Conservation (phyloP, 2,113 vertebrate genomes). For the Eidolon helvum region DNA sequence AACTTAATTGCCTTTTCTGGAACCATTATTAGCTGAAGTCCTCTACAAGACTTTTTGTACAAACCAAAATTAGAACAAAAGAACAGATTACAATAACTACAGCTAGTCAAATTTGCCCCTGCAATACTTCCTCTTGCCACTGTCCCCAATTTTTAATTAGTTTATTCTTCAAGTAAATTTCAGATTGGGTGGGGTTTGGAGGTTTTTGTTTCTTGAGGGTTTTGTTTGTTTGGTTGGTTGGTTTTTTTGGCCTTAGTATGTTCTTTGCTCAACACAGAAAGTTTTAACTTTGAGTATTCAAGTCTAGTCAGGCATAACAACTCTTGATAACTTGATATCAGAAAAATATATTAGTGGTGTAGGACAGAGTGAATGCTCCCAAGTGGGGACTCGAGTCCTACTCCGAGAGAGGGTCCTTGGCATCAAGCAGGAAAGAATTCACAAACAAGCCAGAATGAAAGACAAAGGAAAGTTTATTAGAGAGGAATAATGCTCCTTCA, state of each 20-base stretch:
- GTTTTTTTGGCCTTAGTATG: background rate
- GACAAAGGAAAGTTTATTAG: no score
- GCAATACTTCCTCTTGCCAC: background rate
- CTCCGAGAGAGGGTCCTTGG: no score
- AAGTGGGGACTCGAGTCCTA: no score
- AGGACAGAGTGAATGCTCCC: no score
- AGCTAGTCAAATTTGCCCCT: background rate
- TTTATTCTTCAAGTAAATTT: constrained; percentile 4
- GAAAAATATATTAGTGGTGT: background rate
- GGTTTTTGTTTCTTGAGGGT: background rate
- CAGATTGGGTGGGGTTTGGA: background rate
- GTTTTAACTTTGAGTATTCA: background rate
- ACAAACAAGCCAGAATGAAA: no score
- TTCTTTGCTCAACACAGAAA: background rate
- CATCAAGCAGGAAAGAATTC: no score
- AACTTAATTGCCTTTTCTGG: background rate
- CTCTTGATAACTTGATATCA: background rate
- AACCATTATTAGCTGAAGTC: background rate
- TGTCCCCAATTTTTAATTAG: background rate
- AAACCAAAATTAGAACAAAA: background rate
- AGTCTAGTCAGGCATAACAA: background rate
- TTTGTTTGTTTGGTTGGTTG: background rate
- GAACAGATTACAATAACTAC: background rate
- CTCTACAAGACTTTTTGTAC: background rate
- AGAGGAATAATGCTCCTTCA: no score